Evolutionary conservation across 2,888 invertebrate species (phyloP), one percentile per base, ranked within the genome.

Genomic region (Orchesella flavescens): DNA sequence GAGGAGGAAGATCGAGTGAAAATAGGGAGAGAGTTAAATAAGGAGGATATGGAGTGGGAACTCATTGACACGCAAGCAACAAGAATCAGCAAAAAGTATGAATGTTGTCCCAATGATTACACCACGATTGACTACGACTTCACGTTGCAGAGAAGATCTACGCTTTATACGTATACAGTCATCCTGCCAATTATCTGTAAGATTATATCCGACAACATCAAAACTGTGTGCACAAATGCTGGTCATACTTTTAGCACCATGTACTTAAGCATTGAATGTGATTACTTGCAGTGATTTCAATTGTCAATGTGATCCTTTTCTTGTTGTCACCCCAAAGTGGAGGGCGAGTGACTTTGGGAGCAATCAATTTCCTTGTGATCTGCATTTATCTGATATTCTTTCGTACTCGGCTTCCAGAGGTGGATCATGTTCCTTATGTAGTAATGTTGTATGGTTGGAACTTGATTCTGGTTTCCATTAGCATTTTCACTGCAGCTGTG

Each of bases 291-390:
- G 93, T 93, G 76, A 92, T 94, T 75, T 91, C 93, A 3, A 89
- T 93, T 17, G 89, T 94, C 88, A 93, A 92, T 0, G 90, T 94
- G 63, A 90, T 92, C 17, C 91, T 91, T 1, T 94, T 94, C 89
- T 93, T 93, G 93, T 88, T 94, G 66, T 93, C 94, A 0, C 93
- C 93, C 0, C 92, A 93, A 88, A 92, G 93, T 87, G 93, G 92
- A 10, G 93, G 93, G 89, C 93, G 94, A 89, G 91, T 94, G 23
- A 89, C 93, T 15, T 89, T 94, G 19, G 93, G 93, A 86, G 92
- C 93, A 9, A 91, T 92, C 73, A 92, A 92, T 10, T 91, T 93
- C 15, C 89, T 94, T 0, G 91, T 94, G 66, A 92, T 93, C 57
- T 91, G 92, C n/a, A 90, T 93, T 19, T 93, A 93, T 88, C 91